These are phyloP conservation scores for Channa argus DNA, from an alignment of 2,113 vertebrate species.

Conservation along the genomic window DNA sequence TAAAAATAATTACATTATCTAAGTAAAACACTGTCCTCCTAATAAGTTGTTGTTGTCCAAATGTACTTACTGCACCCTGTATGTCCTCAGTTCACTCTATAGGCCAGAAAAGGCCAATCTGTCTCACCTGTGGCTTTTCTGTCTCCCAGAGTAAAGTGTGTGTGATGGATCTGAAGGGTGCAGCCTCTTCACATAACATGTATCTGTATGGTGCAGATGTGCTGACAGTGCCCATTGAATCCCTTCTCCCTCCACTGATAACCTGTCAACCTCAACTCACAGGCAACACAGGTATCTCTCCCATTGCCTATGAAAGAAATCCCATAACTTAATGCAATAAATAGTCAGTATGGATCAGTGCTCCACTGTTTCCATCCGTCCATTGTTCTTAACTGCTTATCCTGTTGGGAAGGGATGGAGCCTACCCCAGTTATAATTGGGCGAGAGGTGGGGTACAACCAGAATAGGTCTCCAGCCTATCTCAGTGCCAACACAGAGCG, in stretches of 20 bases:
- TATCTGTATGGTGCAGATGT: conserved; percentile 87
- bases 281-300: conserved; percentile 75
- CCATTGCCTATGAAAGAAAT: background rate
- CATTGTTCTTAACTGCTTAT: too few relatives aligned
- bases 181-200: conserved; percentile 83
- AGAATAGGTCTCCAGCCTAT: too few relatives aligned
- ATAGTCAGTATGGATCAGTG: background rate
- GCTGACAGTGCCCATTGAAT: conserved; percentile 84
- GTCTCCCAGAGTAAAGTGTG: conserved; percentile 82
- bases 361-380: too few relatives aligned
- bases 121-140: conserved; percentile 4
- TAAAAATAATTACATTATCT: background rate
- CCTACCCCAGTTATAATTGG: too few relatives aligned
- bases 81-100: background rate
- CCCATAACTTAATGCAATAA: background rate
- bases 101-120: too few relatives aligned
- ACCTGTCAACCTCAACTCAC: conserved; percentile 7
- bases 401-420: too few relatives aligned
- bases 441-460: too few relatives aligned
- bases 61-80: background rate
- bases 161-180: conserved; percentile 85
- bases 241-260: conserved; percentile 73
- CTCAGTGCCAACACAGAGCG: too few relatives aligned
- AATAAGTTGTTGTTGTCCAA: background rate
- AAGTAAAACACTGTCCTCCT: background rate